These are phyloP conservation scores for Punctoribates punctum DNA, from an alignment of 2,888 invertebrate genomes.

Conservation along the genomic window DNA sequence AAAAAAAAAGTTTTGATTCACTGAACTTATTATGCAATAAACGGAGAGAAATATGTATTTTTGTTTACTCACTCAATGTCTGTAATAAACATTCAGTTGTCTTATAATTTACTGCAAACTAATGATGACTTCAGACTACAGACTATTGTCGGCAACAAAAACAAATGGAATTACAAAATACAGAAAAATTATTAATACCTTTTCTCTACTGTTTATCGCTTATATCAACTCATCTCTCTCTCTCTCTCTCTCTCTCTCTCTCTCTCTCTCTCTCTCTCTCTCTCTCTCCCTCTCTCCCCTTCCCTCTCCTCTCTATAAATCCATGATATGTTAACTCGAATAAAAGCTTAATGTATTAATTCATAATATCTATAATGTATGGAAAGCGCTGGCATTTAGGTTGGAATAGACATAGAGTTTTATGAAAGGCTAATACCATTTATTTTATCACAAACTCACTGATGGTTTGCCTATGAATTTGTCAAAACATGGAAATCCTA, in stretches of 20 bases:
- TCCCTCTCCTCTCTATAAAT: not conserved
- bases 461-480: slow-evolving; percentile 17
- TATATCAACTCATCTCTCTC: not conserved
- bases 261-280: not conserved
- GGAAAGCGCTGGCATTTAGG: slow-evolving; percentile 26
- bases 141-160: not conserved
- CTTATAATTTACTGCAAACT: not conserved
- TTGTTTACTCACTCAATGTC: slow-evolving; percentile 7
- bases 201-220: not conserved
- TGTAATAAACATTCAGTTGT: not conserved
- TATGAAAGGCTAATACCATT: slow-evolving; percentile 36
- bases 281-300: not conserved
- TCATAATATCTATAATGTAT: not conserved
- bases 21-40: too few relatives aligned
- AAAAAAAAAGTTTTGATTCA: too few relatives aligned
- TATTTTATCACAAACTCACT: slow-evolving; percentile 21
- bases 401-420: not conserved
- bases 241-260: slow-evolving; percentile 16
- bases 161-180: not conserved
- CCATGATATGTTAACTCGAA: slow-evolving; percentile 27
- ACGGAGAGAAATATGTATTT: not conserved
- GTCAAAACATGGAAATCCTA: slow-evolving; percentile 37
- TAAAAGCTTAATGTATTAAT: slow-evolving; percentile 27
- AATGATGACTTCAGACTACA: not conserved
- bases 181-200: not conserved